phyloP scores from a whole-genome alignment of 2,797 vertebrate species.

The Scolopax rusticola region DNA sequence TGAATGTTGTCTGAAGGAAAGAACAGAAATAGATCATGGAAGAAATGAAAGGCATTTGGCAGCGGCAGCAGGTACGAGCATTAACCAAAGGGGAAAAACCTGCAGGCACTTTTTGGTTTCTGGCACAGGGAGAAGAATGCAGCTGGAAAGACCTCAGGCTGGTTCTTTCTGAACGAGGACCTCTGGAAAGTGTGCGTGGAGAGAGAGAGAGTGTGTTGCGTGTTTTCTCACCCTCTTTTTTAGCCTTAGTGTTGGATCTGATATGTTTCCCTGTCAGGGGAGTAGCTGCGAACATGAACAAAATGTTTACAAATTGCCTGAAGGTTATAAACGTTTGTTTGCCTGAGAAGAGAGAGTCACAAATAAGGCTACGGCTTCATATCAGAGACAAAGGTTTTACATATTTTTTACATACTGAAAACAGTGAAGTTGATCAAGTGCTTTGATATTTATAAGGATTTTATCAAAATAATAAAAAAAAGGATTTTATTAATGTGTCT shows the following conservation, averaged over 20 bases:
- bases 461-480: conserved; percentile 66
- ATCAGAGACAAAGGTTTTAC: background rate
- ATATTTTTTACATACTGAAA: background rate
- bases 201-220: background rate
- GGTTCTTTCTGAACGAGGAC: background rate
- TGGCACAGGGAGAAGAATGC: background rate
- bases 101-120: background rate
- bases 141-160: background rate
- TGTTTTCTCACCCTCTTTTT: background rate
- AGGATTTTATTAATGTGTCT: background rate
- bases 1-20: conserved; percentile 17
- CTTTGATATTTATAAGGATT: conserved; percentile 49
- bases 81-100: background rate
- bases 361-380: background rate
- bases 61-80: background rate
- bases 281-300: background rate
- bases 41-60: background rate
- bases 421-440: conserved; percentile 7
- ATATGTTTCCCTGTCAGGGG: background rate
- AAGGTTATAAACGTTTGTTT: background rate
- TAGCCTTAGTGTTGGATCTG: background rate
- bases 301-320: background rate
- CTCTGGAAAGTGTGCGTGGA: background rate
- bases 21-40: background rate
- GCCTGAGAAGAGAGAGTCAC: background rate